Conservation (phyloP, 2,888 invertebrate genomes). For the Yponomeuta malinellus region DNA sequence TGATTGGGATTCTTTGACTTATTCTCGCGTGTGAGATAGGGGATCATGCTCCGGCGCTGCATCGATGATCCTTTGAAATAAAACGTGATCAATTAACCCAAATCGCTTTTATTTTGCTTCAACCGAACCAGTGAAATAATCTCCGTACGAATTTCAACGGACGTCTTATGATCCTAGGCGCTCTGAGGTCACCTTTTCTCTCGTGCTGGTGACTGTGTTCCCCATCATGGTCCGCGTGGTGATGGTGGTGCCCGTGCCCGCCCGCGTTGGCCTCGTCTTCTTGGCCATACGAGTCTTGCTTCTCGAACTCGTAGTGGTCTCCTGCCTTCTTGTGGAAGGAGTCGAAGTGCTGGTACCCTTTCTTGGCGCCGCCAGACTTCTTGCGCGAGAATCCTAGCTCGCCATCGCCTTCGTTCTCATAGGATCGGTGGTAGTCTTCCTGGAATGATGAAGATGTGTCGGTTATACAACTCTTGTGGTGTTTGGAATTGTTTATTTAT, state of each 20-base stretch:
- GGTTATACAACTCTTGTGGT: neutral
- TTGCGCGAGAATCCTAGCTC: conserved; percentile 80
- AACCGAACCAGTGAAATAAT: conserved; percentile 42
- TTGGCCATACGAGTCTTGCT: conserved; percentile 79
- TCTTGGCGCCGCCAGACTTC: conserved; percentile 79
- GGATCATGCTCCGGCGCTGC: too few species aligned
- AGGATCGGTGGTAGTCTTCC: conserved; percentile 74
- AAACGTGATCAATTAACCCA: neutral
- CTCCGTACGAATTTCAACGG: conserved; percentile 43
- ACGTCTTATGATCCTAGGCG: conserved; percentile 22
- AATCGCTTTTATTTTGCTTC: conserved; percentile 9
- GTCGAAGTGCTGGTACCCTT: conserved; percentile 83
- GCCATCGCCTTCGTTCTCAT: conserved; percentile 78
- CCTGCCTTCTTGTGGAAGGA: conserved; percentile 84
- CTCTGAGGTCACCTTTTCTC: conserved; percentile 48
- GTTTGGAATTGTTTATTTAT: too few species aligned
- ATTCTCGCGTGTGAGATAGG: too few species aligned
- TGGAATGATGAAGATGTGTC: conserved; percentile 22
- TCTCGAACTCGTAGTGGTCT: conserved; percentile 82
- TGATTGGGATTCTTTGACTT: too few species aligned
- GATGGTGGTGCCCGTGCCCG: conserved; percentile 59
- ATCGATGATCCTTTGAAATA: neutral
- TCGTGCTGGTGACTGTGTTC: conserved; percentile 58
- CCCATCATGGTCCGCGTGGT: conserved; percentile 64
- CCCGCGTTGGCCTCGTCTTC: conserved; percentile 68